Percentiles rank a stretch among this genome's conserved stretches.
These are phyloP conservation scores for Sialia sialis DNA, from an alignment of 2,113 vertebrate species.

Conservation along the genomic window DNA sequence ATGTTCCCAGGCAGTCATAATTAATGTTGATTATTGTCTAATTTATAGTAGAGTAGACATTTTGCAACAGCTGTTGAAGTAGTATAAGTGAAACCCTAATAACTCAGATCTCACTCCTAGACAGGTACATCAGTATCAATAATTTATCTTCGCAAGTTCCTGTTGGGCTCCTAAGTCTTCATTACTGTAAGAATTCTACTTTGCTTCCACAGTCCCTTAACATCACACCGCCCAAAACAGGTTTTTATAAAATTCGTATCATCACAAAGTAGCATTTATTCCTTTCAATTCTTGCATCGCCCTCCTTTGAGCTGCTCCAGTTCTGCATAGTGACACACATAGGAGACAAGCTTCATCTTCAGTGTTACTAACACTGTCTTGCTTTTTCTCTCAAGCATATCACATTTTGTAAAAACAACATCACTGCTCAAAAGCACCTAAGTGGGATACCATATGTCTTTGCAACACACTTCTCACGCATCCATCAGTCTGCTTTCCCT, in stretches of 20 bases:
- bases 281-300: not conserved
- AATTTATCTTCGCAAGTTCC: constrained; percentile 47
- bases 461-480: not conserved
- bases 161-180: constrained; percentile 33
- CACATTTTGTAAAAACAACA: not conserved
- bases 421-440: not conserved
- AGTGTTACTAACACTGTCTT: not conserved
- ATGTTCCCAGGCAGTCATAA: constrained; percentile 49
- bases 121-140: not conserved
- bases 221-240: not conserved
- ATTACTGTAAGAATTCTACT: constrained; percentile 25
- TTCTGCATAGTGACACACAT: not conserved
- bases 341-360: not conserved
- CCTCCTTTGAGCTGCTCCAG: not conserved
- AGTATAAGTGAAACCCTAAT: constrained; percentile 48
- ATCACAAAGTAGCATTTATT: not conserved
- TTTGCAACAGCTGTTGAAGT: constrained; percentile 54
- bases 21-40: constrained; percentile 59
- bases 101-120: constrained; percentile 29
- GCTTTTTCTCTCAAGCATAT: not conserved
- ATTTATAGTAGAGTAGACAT: constrained; percentile 66
- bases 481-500: not conserved
- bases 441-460: constrained; percentile 58
- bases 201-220: not conserved
- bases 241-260: not conserved